Percentiles rank a stretch among this genome's conserved stretches.
These are phyloP conservation scores for Ips nitidus DNA, from an alignment of 1,140 invertebrate genomes.

Conservation along the genomic window DNA sequence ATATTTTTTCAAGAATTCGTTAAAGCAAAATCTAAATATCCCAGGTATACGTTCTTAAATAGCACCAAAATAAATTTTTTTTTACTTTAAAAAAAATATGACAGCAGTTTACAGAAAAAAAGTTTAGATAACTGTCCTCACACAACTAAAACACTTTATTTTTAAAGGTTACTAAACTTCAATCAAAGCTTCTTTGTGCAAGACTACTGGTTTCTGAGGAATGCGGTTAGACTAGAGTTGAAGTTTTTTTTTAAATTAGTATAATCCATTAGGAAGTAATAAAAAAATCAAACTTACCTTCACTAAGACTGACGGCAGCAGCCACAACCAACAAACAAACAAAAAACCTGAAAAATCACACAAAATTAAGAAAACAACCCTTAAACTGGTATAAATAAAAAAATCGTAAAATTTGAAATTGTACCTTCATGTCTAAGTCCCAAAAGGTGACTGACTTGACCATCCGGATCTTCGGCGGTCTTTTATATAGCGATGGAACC, in stretches of 20 bases:
- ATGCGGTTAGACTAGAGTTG: not conserved
- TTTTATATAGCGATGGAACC: conserved; percentile 32
- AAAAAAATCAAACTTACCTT: conserved; percentile 35
- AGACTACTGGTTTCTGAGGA: too few species aligned
- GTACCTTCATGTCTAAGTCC: conserved; percentile 40
- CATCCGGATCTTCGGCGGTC: conserved; percentile 17
- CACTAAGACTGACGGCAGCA: conserved; percentile 30
- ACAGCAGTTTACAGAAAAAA: too few species aligned
- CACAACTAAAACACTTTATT: too few species aligned
- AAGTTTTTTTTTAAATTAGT: not conserved
- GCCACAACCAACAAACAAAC: conserved; percentile 41
- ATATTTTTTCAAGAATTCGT: too few species aligned
- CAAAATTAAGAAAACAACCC: not conserved
- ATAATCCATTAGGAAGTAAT: not conserved
- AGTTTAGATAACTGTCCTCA: too few species aligned
- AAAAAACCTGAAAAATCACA: conserved; percentile 36
- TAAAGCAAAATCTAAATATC: too few species aligned
- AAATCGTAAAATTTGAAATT: conserved; percentile 4
- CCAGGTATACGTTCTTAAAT: too few species aligned
- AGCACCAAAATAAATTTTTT: too few species aligned
- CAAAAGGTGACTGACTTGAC: conserved; percentile 40
- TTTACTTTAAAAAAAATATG: too few species aligned
- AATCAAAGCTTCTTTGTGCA: too few species aligned
- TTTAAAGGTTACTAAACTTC: too few species aligned
- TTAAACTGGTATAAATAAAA: not conserved